Evolutionary conservation across 1,140 invertebrate species (phyloP).

Genomic region (Wasmannia auropunctata): DNA sequence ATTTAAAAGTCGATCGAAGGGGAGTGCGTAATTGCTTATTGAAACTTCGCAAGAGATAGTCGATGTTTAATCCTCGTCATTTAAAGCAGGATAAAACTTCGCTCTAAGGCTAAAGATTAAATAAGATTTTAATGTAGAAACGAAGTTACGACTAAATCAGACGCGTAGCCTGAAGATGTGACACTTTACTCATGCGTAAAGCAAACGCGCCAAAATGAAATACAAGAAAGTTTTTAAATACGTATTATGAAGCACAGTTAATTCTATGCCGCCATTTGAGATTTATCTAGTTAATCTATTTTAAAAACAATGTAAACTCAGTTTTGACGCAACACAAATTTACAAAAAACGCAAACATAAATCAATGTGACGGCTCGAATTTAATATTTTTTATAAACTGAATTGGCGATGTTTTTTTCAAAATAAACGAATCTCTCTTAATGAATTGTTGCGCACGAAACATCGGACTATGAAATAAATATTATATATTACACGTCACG

Average conservation of each 20-base stretch:
- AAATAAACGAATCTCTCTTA: not conserved
- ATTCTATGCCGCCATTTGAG: not conserved
- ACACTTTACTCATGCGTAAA: not conserved
- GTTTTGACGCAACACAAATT: not conserved
- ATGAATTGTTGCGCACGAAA: conserved; percentile 6
- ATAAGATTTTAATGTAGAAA: conserved; percentile 44
- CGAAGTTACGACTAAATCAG: conserved; percentile 18
- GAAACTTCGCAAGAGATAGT: conserved; percentile 3
- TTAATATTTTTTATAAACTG: conserved; percentile 1
- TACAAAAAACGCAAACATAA: not conserved
- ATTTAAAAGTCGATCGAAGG: not conserved
- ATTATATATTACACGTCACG: not conserved
- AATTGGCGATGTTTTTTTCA: not conserved
- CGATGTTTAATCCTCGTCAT: conserved; percentile 21
- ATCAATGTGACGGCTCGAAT: not conserved
- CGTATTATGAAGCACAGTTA: not conserved
- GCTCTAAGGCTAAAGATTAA: conserved; percentile 27
- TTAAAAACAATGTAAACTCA: not conserved
- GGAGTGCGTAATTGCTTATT: conserved; percentile 10
- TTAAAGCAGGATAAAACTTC: conserved; percentile 1
- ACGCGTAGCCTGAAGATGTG: not conserved
- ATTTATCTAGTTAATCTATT: not conserved
- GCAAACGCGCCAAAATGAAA: not conserved
- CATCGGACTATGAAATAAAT: not conserved
- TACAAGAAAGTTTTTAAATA: not conserved